Evolutionary conservation across 1,140 invertebrate genomes (phyloP).

Genomic region (Zaprionus vittiger): DNA sequence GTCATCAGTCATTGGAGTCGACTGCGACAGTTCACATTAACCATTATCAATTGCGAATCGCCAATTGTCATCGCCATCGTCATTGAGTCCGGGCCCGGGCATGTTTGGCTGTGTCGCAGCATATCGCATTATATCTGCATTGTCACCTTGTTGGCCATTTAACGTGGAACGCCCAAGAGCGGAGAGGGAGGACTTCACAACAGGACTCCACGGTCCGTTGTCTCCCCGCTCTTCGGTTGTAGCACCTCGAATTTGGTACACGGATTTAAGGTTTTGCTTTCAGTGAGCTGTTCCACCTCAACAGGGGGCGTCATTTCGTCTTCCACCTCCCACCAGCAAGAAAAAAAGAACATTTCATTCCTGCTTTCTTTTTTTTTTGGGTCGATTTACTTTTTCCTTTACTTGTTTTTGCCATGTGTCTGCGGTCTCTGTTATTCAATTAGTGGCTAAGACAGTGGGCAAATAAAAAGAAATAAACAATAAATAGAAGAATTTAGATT

Average conservation of each 20-base stretch:
- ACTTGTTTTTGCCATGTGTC: neutral
- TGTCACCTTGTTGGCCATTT: slow-evolving; percentile 81
- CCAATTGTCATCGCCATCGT: slow-evolving; percentile 41
- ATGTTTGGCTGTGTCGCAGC: slow-evolving; percentile 47
- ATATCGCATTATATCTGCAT: slow-evolving; percentile 79
- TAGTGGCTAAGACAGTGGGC: slow-evolving; percentile 44
- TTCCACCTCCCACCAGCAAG: neutral
- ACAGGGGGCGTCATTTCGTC: neutral
- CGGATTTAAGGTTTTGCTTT: slow-evolving; percentile 22
- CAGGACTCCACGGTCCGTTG: neutral
- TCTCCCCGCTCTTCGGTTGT: neutral
- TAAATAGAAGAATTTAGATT: neutral
- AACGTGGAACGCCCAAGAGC: slow-evolving; percentile 51
- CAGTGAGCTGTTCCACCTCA: slow-evolving; percentile 4
- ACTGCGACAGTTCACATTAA: slow-evolving; percentile 56
- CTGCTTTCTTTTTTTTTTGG: slow-evolving; percentile 24
- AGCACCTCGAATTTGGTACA: slow-evolving; percentile 21
- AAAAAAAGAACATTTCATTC: slow-evolving; percentile 24
- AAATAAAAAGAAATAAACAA: neutral
- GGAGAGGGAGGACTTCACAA: neutral
- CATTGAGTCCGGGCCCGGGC: slow-evolving; percentile 35
- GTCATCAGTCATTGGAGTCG: slow-evolving; percentile 52
- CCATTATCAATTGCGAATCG: slow-evolving; percentile 73
- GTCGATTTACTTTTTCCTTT: slow-evolving; percentile 43
- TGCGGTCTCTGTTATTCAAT: slow-evolving; percentile 53